Conservation (phyloP, 2,113 vertebrate species). For the Atlantisia rogersi region DNA sequence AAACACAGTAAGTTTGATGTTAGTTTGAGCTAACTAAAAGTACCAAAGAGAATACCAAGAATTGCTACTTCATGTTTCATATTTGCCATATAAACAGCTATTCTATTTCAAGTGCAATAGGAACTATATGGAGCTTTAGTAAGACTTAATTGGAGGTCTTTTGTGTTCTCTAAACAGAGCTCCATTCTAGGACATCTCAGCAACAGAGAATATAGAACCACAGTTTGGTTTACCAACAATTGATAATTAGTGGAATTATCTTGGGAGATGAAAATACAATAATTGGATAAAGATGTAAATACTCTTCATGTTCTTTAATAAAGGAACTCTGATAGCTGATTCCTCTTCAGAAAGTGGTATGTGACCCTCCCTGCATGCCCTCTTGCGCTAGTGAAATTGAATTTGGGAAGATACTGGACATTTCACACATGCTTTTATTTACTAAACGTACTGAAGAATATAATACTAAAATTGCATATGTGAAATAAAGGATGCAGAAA, state of each 20-base stretch:
- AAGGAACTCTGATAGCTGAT: background rate
- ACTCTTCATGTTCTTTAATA: background rate
- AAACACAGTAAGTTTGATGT: constrained; percentile 1
- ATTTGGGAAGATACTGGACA: background rate
- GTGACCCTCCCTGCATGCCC: background rate
- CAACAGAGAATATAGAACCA: background rate
- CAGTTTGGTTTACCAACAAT: background rate
- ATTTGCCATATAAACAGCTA: background rate
- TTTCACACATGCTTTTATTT: background rate
- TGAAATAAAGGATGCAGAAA: background rate
- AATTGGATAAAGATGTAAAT: background rate
- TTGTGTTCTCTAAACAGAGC: background rate
- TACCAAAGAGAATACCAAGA: background rate
- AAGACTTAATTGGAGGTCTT: background rate
- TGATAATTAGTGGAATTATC: background rate
- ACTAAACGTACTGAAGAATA: background rate
- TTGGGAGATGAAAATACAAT: background rate
- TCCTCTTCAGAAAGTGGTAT: background rate
- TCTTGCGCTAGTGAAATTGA: background rate
- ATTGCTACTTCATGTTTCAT: accelerated
- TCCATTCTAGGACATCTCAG: background rate
- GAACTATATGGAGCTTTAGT: background rate
- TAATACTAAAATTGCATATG: background rate
- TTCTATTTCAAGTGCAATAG: background rate
- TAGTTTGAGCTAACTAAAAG: background rate